These are phyloP conservation scores for Protophormia terraenovae DNA, from an alignment of 2,888 invertebrate species.

Conservation along the genomic window DNA sequence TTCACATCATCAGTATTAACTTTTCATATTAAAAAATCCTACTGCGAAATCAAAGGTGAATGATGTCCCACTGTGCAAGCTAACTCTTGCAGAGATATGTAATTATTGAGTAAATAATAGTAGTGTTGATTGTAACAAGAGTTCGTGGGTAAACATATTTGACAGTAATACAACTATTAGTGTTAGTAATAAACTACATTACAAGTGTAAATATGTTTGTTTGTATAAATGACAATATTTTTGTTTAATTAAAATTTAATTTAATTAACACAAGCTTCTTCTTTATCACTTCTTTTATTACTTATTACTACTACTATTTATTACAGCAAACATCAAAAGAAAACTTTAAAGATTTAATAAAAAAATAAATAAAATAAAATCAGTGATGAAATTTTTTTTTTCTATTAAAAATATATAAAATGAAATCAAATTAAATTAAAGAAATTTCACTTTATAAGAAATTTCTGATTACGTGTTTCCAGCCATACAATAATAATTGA, in stretches of 20 bases:
- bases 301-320: background rate
- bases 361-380: constrained; percentile 9
- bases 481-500: constrained; percentile 19
- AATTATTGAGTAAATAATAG: background rate
- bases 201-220: background rate
- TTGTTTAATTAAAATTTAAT: constrained; percentile 11
- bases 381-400: constrained; percentile 41
- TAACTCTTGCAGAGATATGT: background rate
- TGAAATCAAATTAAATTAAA: constrained; percentile 33
- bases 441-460: constrained; percentile 65
- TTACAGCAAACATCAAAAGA: background rate
- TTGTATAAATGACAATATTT: background rate
- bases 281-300: background rate
- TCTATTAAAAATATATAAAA: constrained; percentile 23
- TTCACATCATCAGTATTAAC: no score
- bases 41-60: no score
- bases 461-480: constrained; percentile 52
- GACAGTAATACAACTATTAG: background rate
- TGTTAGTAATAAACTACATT: background rate
- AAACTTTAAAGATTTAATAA: background rate
- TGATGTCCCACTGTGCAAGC: no score
- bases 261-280: constrained; percentile 29
- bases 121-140: no score
- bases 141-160: no score
- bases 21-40: no score